phyloP scores from a whole-genome alignment of 2,797 vertebrate species.

The Alosa sapidissima region DNA sequence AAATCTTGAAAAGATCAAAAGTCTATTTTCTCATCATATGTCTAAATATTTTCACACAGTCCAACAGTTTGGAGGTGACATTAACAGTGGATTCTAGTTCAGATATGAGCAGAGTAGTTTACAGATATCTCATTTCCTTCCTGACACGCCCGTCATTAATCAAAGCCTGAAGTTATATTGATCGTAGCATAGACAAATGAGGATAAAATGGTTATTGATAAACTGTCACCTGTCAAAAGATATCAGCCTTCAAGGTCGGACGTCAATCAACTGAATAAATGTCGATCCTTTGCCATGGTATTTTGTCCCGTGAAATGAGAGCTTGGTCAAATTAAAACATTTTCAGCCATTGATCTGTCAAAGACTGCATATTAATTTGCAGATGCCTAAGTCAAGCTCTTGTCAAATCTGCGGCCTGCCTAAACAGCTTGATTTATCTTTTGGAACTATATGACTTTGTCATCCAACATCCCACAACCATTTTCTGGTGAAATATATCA shows the following conservation, averaged over 20 bases:
- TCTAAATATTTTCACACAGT: background rate
- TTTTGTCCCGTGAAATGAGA: slow-evolving; percentile 1
- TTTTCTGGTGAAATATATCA: background rate
- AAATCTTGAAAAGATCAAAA: background rate
- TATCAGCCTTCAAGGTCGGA: slow-evolving; percentile 46
- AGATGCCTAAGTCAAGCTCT: slow-evolving; percentile 1
- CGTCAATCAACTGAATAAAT: slow-evolving; percentile 52
- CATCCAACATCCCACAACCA: background rate
- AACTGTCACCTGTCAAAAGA: slow-evolving; percentile 51
- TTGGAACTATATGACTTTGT: background rate
- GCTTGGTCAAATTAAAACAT: slow-evolving; percentile 18
- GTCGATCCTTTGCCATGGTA: background rate
- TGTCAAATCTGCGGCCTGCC: background rate
- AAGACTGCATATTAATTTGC: background rate
- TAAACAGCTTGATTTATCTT: slow-evolving; percentile 17
- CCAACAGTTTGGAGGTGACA: background rate
- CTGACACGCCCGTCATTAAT: slow-evolving; percentile 49
- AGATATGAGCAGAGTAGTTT: background rate
- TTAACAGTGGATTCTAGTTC: background rate
- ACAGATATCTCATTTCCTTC: slow-evolving; percentile 12
- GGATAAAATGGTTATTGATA: slow-evolving; percentile 50
- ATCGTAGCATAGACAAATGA: slow-evolving; percentile 33
- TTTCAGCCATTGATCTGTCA: background rate
- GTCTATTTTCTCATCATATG: background rate
- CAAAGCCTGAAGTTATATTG: slow-evolving; percentile 36